Base-by-base conservation (phyloP, 2,888 invertebrate species). In the Aphelenchoides bicaudatus region DNA sequence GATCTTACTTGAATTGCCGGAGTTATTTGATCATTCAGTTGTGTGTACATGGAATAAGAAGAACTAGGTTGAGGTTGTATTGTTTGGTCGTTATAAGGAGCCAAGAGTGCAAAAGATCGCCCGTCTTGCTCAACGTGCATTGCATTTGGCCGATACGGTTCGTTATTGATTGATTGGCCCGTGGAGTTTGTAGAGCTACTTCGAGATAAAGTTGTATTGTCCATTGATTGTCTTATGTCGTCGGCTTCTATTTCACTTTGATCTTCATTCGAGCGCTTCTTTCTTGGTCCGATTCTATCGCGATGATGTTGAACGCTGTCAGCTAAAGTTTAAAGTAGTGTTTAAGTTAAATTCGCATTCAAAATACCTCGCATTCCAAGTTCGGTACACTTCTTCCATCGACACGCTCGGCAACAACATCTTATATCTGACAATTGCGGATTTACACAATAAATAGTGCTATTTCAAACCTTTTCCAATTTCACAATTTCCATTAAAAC, bases 321-420 rank as follows among this genome's bases (percentile, higher is more conserved):
- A 2, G 55, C 13, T 58, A 55, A 55, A 19, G 25, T 43, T 19
- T 25, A n/a, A n/a, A n/a, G n/a, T n/a, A n/a, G n/a, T n/a, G n/a
- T n/a, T n/a, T n/a, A n/a, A n/a, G n/a, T n/a, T n/a, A n/a, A n/a
- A n/a, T n/a, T n/a, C n/a, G n/a, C n/a, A n/a, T n/a, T n/a, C n/a
- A n/a, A n/a, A n/a, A n/a, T n/a, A n/a, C n/a, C n/a, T n/a, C n/a
- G 10, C 66, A 65, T 67, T 10, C 66, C 66, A 13, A 65, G 48
- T 3, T 64, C 58, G 16, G 55, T 30, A 52, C 66, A 66, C 29
- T 59, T 58, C 21, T 56, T 37, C 43, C 67, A 29, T 2, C 66
- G 66, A 38, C 66, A 66, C 13, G 67, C 60, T n/a, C 66, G 62
- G 28, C 66, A 66, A 29, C 65, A 56, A 43, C 66, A 66, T n/a